Conservation (phyloP, 2,113 vertebrate genomes). For the Tyto alba region DNA sequence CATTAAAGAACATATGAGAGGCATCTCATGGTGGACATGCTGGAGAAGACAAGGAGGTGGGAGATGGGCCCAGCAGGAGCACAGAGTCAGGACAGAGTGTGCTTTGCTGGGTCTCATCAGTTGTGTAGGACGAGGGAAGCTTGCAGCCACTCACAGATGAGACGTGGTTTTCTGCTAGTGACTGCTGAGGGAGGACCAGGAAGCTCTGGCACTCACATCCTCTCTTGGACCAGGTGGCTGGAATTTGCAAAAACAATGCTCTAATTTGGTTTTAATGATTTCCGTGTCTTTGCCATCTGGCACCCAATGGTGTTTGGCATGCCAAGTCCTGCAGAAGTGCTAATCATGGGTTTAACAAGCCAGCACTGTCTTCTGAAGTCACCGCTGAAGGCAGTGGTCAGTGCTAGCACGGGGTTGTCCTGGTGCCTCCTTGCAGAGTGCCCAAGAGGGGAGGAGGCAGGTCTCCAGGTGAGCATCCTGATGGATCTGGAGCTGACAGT, state of each 20-base stretch:
- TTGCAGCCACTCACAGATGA: not conserved
- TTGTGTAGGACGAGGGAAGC: not conserved
- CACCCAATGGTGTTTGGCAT: not conserved
- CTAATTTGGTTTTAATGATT: not conserved
- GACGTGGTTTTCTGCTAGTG: rapidly evolving
- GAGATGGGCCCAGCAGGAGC: not conserved
- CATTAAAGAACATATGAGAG: not conserved
- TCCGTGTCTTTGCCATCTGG: not conserved
- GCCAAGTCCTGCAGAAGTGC: not conserved
- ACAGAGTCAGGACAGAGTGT: not conserved
- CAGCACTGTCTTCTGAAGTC: not conserved
- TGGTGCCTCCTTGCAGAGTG: too few species aligned
- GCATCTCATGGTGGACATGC: not conserved
- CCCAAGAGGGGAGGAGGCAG: not conserved
- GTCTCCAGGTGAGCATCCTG: not conserved
- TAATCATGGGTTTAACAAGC: not conserved
- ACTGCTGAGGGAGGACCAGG: not conserved
- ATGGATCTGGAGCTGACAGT: not conserved
- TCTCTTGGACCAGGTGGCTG: not conserved
- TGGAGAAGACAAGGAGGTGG: not conserved
- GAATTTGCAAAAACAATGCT: not conserved
- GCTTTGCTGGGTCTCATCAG: not conserved
- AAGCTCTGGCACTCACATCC: not conserved
- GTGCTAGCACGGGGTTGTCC: not conserved
- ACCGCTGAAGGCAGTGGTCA: not conserved